Evolutionary conservation across 2,113 vertebrate genomes (phyloP), one percentile per base, ranked within the genome.

Genomic region (Aphelocoma coerulescens): DNA sequence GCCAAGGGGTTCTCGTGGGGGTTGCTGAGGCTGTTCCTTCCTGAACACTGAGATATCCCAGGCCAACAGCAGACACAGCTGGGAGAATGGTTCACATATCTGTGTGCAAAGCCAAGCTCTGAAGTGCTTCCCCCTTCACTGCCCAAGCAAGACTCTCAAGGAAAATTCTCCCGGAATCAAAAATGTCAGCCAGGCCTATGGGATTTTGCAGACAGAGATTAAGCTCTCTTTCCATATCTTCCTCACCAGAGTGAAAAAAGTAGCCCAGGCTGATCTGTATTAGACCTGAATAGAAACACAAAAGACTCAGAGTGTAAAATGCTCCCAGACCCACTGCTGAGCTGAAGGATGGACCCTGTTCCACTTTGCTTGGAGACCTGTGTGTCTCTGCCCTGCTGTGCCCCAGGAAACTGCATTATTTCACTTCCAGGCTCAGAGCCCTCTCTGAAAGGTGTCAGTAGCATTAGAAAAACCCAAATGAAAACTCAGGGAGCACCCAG

Each of bases 121-220:
- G 80, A 89, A 84, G 16, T 39, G 15, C 85, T 96, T 92, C 22
- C 24, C 37, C 23, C 62, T 95, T 94, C 76, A 39, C 44, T 67
- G 49, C 65, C 52, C 86, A 92, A 86, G 69, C 77, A 89, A 87
- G 66, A 54, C 57, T 78, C 43, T 63, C 65, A 89, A 71, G 72
- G 67, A 96, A 86, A 73, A 88, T 87, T 94, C 61, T 89, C 61
- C 27, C 39, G 39, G 68, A 94, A 81, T 88, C 82, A 87, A 85
- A 92, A 91, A 81, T 58, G 69, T 72, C 65, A 81, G 51, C 28
- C 84, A 87, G 52, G 33, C 49, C 80, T 81, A 8, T 33, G 80
- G 91, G 84, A 78, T 81, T 92, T 92, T 92, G 27, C 58, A 85
- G 67, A 17, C 52, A 81, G 73, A 75, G 69, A 87, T 92, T 81